A percentile compares a stretch with the other conserved stretches of the same genome.
Conservation (phyloP, 1,140 invertebrate species). For the Cydia splendana region DNA sequence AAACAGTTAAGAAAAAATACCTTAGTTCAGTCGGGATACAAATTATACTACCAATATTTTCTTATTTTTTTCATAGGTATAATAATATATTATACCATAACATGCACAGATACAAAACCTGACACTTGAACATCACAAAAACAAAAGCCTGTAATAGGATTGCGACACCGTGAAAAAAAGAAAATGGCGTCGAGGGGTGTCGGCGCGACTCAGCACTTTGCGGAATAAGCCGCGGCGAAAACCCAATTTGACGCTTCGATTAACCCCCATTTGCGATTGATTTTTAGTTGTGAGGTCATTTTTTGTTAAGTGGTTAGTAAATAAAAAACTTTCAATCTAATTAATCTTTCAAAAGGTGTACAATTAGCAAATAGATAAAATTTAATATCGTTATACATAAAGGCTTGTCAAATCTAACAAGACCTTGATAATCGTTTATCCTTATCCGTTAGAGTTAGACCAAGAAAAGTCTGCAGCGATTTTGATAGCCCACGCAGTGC, state of each 20-base stretch:
- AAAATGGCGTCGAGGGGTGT: conserved; percentile 51
- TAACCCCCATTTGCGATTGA: conserved; percentile 50
- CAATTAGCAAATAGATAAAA: too few species aligned
- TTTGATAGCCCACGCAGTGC: too few species aligned
- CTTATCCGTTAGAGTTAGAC: too few species aligned
- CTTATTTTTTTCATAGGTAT: too few species aligned
- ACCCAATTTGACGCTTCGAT: conserved; percentile 73
- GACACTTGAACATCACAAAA: conserved; percentile 26
- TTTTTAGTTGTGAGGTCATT: conserved; percentile 48
- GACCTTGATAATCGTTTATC: too few species aligned
- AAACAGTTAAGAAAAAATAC: too few species aligned
- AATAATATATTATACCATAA: neutral
- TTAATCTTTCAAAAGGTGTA: too few species aligned
- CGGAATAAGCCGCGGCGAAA: conserved; percentile 64
- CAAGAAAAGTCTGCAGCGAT: too few species aligned
- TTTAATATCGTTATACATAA: too few species aligned
- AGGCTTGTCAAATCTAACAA: too few species aligned
- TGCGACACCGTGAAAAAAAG: conserved; percentile 57
- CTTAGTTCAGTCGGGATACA: too few species aligned
- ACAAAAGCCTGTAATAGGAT: conserved; percentile 50
- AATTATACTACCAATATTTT: too few species aligned
- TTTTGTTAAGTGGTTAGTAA: neutral
- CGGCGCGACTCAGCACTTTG: conserved; percentile 62
- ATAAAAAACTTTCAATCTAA: neutral
- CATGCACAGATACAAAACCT: neutral